Evolutionary conservation across 2,888 invertebrate genomes (phyloP).

Genomic region (Acleris literana): DNA sequence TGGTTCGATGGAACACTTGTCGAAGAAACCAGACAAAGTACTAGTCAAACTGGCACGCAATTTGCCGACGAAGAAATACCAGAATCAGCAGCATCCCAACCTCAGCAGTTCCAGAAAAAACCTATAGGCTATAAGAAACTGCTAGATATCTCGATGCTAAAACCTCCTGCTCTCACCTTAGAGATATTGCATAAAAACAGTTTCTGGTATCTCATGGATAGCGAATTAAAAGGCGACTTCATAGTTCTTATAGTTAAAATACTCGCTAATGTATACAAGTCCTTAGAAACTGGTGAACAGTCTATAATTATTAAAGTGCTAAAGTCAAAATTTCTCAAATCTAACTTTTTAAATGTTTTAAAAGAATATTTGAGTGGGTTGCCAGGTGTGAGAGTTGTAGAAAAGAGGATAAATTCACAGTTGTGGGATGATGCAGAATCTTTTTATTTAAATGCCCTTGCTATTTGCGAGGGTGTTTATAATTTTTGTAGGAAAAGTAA

Average conservation of each 20-base stretch:
- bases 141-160: conserved; percentile 65
- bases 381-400: conserved; percentile 62
- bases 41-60: conserved; percentile 44
- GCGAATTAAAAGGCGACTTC: conserved; percentile 72
- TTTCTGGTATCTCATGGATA: conserved; percentile 72
- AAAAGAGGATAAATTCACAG: conserved; percentile 69
- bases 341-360: conserved; percentile 61
- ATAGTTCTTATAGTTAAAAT: conserved; percentile 75
- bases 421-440: conserved; percentile 73
- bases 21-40: conserved; percentile 55
- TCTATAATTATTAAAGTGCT: conserved; percentile 62
- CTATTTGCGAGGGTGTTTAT: conserved; percentile 64
- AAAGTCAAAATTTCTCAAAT: conserved; percentile 60
- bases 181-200: conserved; percentile 72
- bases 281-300: conserved; percentile 59
- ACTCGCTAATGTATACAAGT: conserved; percentile 65
- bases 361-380: conserved; percentile 59
- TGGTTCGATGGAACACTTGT: conserved; percentile 78
- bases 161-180: conserved; percentile 66
- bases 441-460: conserved; percentile 60
- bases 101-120: conserved; percentile 61
- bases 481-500: conserved; percentile 53
- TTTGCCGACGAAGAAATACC: conserved; percentile 61
- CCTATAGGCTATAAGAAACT: conserved; percentile 76
- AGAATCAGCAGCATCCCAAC: conserved; percentile 48